These are phyloP conservation scores for Ochlodes sylvanus DNA, from an alignment of 2,888 invertebrate genomes.

Conservation along the genomic window DNA sequence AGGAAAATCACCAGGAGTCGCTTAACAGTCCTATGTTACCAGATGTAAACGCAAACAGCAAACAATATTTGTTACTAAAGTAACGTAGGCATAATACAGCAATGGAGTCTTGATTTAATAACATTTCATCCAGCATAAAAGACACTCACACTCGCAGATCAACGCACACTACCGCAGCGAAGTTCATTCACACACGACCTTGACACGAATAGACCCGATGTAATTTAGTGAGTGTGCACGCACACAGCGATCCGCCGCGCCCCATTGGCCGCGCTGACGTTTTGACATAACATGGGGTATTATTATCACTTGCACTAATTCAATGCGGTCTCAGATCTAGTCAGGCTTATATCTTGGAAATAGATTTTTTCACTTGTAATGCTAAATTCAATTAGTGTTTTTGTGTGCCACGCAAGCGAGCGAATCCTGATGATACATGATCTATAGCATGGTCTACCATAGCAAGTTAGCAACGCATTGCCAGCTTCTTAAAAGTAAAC, in stretches of 20 bases:
- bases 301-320: constrained; percentile 38
- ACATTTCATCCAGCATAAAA: constrained; percentile 24
- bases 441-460: no score
- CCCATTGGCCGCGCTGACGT: constrained; percentile 53
- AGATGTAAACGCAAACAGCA: no score
- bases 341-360: constrained; percentile 5
- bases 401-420: neutral
- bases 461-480: no score
- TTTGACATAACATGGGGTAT: constrained; percentile 51
- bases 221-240: constrained; percentile 55
- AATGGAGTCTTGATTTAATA: constrained; percentile 15
- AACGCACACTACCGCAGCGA: constrained; percentile 42
- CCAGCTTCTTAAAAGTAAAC: no score
- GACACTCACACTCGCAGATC: constrained; percentile 13
- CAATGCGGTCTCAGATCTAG: constrained; percentile 24
- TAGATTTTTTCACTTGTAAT: neutral
- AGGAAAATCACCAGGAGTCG: no score
- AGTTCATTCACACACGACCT: constrained; percentile 72
- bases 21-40: no score
- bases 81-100: neutral
- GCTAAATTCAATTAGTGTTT: neutral
- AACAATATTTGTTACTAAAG: no score
- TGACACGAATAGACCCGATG: constrained; percentile 62
- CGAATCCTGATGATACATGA: neutral
- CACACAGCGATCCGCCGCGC: constrained; percentile 34